Conservation (phyloP, 2,888 invertebrate species). For the Drosophila affinis region DNA sequence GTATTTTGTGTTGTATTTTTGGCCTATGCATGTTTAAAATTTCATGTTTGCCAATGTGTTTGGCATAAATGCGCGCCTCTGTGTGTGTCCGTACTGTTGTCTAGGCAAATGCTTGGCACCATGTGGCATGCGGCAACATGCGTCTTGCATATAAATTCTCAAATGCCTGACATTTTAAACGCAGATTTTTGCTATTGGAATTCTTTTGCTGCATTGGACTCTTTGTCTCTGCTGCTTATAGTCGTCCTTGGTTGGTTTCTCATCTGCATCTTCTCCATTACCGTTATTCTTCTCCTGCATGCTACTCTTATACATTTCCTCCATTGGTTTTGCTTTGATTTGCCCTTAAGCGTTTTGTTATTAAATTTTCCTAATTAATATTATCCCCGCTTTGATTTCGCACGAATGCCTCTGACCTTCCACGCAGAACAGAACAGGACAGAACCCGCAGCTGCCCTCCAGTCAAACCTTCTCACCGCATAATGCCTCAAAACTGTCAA, state of each 20-base stretch:
- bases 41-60: conserved; percentile 79
- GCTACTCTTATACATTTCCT: no score
- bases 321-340: conserved; percentile 39
- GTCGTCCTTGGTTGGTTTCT: not conserved
- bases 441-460: not conserved
- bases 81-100: conserved; percentile 58
- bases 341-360: conserved; percentile 39
- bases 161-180: conserved; percentile 39
- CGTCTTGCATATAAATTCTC: conserved; percentile 74
- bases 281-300: not conserved
- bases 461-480: conserved; percentile 32
- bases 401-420: conserved; percentile 41
- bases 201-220: not conserved
- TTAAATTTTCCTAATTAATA: conserved; percentile 56
- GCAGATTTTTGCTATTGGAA: conserved; percentile 41
- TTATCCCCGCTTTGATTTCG: conserved; percentile 25
- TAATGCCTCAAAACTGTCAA: conserved; percentile 57
- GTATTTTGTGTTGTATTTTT: conserved; percentile 71
- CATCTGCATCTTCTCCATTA: not conserved
- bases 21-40: conserved; percentile 78
- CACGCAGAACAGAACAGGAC: not conserved
- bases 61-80: conserved; percentile 65
- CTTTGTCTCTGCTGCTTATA: not conserved
- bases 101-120: conserved; percentile 69
- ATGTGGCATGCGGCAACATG: conserved; percentile 71